Conservation (phyloP, 2,113 vertebrate genomes). For the Oncorhynchus tshawytscha region DNA sequence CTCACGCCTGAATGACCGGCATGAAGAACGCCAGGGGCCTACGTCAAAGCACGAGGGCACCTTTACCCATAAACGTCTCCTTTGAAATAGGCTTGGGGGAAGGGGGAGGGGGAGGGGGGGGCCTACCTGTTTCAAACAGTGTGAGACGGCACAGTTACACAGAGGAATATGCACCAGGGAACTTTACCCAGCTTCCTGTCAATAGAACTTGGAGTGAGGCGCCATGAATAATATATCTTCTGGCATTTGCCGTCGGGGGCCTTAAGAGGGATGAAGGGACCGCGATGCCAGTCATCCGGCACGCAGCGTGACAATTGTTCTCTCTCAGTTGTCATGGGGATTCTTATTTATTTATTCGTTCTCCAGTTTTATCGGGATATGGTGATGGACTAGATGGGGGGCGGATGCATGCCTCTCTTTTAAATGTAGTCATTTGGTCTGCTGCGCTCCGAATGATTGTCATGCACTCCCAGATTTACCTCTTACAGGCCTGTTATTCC, state of each 20-base stretch:
- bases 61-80: slow-evolving; percentile 30
- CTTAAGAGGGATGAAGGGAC: slow-evolving; percentile 43
- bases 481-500: slow-evolving; percentile 17
- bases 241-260: slow-evolving; percentile 48
- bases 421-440: slow-evolving; percentile 19
- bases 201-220: slow-evolving; percentile 23
- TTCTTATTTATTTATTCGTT: slow-evolving; percentile 50
- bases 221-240: slow-evolving; percentile 58
- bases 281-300: slow-evolving; percentile 46
- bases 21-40: slow-evolving; percentile 21
- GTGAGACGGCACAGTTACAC: slow-evolving; percentile 10
- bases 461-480: slow-evolving; percentile 22
- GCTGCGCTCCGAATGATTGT: slow-evolving; percentile 8
- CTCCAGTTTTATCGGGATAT: slow-evolving; percentile 15
- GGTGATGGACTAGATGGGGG: slow-evolving; percentile 2
- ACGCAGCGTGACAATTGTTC: slow-evolving; percentile 44
- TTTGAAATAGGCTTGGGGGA: slow-evolving; percentile 4
- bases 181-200: slow-evolving; percentile 27
- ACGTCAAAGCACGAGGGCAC: slow-evolving; percentile 1
- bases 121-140: slow-evolving; percentile 8
- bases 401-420: background rate
- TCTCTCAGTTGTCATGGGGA: slow-evolving; percentile 44
- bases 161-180: background rate
- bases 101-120: no score
- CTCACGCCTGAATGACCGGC: slow-evolving; percentile 17